Evolutionary conservation across 2,113 vertebrate species (phyloP).

Genomic region (Sylvietta virens): DNA sequence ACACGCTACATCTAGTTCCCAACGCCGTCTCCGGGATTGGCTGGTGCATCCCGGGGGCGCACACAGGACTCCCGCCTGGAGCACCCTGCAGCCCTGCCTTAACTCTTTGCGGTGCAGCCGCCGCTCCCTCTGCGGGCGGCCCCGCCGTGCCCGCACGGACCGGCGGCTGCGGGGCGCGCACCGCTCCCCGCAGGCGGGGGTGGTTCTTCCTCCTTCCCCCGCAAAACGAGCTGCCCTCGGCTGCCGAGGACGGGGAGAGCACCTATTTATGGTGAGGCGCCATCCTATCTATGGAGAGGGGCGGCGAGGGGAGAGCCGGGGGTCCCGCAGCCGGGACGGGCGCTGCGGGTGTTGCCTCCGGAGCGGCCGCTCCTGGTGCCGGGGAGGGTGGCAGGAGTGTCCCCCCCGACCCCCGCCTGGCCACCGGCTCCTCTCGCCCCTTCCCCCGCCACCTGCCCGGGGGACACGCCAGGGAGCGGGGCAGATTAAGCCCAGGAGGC

Average conservation of each 20-base stretch:
- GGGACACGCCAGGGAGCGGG: rapidly evolving
- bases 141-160: background rate
- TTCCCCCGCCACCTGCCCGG: background rate
- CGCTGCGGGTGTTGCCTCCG: background rate
- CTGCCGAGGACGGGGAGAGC: background rate
- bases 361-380: background rate
- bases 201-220: background rate
- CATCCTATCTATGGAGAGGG: background rate
- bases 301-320: background rate
- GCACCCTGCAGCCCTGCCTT: background rate
- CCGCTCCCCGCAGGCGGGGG: background rate
- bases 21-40: background rate
- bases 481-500: rapidly evolving
- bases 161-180: background rate
- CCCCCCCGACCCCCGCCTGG: background rate
- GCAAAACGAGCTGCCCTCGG: background rate
- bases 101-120: background rate
- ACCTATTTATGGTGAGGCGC: too few relatives aligned
- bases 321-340: background rate
- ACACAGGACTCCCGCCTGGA: background rate
- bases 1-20: background rate
- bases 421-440: too few relatives aligned
- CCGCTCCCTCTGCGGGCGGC: background rate
- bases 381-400: background rate
- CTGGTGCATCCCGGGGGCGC: background rate